Evolutionary conservation across 2,113 vertebrate species (phyloP).

Genomic region (Pachyramphus minor): DNA sequence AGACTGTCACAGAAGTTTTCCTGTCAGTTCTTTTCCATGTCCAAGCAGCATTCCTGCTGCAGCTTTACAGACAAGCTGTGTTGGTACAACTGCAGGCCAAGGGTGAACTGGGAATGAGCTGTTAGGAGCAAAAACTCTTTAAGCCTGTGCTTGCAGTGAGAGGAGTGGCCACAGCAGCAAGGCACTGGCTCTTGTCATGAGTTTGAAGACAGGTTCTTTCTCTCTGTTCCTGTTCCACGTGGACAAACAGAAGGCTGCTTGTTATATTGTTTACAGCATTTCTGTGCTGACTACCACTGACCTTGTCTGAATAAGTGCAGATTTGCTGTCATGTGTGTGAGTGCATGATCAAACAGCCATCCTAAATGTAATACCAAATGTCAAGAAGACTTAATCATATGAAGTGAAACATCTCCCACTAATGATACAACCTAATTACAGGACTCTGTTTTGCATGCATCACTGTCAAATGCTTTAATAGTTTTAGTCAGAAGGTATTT

Average conservation of each 20-base stretch:
- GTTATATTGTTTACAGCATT: neutral
- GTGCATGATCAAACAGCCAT: neutral
- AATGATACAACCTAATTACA: constrained; percentile 6
- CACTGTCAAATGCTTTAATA: neutral
- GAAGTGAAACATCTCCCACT: neutral
- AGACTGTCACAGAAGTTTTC: neutral
- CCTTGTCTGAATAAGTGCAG: neutral
- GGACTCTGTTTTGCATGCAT: neutral
- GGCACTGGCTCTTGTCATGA: neutral
- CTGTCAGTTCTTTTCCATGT: neutral
- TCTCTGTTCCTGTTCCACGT: neutral
- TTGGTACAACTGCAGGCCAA: neutral
- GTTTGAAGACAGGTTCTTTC: neutral
- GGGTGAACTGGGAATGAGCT: neutral
- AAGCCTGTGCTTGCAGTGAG: neutral
- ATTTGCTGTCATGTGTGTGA: neutral
- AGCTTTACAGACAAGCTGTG: neutral
- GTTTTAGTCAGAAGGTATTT: neutral
- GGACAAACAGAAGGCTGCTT: neutral
- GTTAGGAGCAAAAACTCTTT: neutral
- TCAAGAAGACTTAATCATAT: neutral
- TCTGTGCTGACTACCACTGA: neutral
- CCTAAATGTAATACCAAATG: neutral
- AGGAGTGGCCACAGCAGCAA: neutral
- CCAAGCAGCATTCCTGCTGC: fast-evolving